These are phyloP conservation scores for Prolemur simus DNA, from an alignment of 2,113 vertebrate genomes.

Conservation along the genomic window DNA sequence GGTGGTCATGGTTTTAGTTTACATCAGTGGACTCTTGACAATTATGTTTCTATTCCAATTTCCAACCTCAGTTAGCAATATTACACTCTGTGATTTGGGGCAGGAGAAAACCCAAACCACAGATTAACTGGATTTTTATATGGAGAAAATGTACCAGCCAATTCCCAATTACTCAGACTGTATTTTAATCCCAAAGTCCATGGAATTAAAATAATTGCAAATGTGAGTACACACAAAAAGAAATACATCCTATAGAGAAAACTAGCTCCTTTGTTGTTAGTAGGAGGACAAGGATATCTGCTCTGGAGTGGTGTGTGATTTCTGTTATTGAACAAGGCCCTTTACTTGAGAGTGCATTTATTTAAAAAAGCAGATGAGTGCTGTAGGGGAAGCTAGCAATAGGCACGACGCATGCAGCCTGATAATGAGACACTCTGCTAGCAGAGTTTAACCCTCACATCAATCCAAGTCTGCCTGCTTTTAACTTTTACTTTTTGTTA, in stretches of 20 bases:
- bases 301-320: not conserved
- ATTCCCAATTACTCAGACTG: not conserved
- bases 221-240: not conserved
- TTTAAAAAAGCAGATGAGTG: slow-evolving; percentile 4
- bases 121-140: not conserved
- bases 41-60: not conserved
- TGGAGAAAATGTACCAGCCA: not conserved
- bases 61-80: not conserved
- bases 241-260: not conserved
- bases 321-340: not conserved
- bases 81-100: not conserved
- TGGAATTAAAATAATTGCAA: not conserved
- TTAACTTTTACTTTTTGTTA: not conserved
- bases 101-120: not conserved
- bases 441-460: not conserved
- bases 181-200: not conserved
- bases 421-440: not conserved
- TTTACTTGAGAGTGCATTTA: not conserved
- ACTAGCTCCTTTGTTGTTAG: not conserved
- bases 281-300: not conserved
- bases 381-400: not conserved
- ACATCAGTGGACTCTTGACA: not conserved
- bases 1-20: not conserved
- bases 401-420: not conserved
- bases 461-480: not conserved